A percentile compares a stretch with the other conserved stretches of the same genome.
Conservation (phyloP, 2,113 vertebrate genomes). For the Carettochelys insculpta region DNA sequence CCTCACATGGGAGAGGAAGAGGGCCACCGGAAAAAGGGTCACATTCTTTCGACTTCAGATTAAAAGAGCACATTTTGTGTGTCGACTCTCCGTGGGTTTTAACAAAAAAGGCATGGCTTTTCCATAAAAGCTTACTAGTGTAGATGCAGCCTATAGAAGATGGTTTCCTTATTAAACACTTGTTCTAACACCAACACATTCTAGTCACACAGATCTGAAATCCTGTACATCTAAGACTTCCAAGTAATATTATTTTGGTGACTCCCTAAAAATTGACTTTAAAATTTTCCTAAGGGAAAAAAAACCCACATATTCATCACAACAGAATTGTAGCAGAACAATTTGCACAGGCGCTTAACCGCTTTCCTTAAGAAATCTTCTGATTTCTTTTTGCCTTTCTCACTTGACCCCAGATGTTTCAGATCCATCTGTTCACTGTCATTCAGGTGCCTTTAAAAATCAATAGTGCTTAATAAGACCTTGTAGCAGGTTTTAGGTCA, state of each 20-base stretch:
- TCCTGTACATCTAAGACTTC: fast-evolving
- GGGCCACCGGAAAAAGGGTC: no score
- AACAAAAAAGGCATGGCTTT: no score
- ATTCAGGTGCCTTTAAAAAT: background rate
- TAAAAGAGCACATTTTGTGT: no score
- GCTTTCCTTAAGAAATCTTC: background rate
- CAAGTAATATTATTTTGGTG: background rate
- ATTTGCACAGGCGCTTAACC: background rate
- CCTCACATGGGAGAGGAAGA: no score
- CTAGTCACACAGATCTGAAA: background rate
- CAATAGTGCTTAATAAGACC: background rate
- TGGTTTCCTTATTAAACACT: background rate
- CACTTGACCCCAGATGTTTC: background rate
- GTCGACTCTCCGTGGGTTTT: no score
- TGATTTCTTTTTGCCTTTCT: background rate
- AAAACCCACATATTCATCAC: background rate
- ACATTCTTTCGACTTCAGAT: no score
- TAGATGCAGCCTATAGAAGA: background rate
- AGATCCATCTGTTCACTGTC: background rate
- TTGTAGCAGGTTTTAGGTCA: background rate
- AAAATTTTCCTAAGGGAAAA: background rate
- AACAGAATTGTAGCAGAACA: background rate
- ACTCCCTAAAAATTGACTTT: background rate
- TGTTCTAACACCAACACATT: background rate
- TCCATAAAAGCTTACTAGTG: no score